phyloP scores from a whole-genome alignment of 2,113 vertebrate species.

The Sceloporus tristichus region DNA sequence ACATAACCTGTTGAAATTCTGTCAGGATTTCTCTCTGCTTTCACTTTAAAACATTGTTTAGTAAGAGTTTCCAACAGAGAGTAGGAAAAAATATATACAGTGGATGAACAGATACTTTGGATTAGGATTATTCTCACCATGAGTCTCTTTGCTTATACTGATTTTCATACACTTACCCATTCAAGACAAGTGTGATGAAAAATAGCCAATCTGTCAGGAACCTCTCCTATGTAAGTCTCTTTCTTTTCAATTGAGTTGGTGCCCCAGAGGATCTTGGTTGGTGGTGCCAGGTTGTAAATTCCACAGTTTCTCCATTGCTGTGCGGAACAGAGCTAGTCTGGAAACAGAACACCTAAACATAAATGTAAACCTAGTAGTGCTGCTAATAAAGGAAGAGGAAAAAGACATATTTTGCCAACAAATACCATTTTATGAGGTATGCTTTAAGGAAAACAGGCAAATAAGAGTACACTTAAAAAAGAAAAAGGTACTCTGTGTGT shows the following conservation, averaged over 20 bases:
- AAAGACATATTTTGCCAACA: conserved; percentile 66
- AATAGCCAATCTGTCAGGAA: background rate
- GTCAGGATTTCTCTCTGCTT: conserved; percentile 77
- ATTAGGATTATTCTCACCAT: conserved; percentile 44
- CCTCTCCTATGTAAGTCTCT: background rate
- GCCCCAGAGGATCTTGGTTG: background rate
- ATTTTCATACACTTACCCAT: background rate
- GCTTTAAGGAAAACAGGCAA: conserved; percentile 63
- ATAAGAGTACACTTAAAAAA: conserved; percentile 34
- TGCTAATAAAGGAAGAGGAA: conserved; percentile 54
- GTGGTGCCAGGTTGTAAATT: conserved; percentile 63
- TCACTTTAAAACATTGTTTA: conserved; percentile 74
- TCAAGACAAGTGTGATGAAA: background rate
- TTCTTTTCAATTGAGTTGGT: conserved; percentile 3
- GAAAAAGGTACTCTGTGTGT: conserved; percentile 41
- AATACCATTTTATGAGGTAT: conserved; percentile 66
- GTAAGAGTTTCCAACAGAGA: conserved; percentile 75
- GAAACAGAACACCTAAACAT: conserved; percentile 69
- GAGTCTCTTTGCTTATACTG: background rate
- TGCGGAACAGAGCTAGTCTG: conserved; percentile 52
- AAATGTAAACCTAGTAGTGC: conserved; percentile 65
- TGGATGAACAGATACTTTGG: conserved; percentile 60
- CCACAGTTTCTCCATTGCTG: conserved; percentile 49
- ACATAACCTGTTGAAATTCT: conserved; percentile 80
- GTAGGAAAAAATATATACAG: conserved; percentile 57